Evolutionary conservation across 2,888 invertebrate genomes (phyloP), one percentile per base, ranked within the genome.

Genomic region (Emmelina monodactyla): DNA sequence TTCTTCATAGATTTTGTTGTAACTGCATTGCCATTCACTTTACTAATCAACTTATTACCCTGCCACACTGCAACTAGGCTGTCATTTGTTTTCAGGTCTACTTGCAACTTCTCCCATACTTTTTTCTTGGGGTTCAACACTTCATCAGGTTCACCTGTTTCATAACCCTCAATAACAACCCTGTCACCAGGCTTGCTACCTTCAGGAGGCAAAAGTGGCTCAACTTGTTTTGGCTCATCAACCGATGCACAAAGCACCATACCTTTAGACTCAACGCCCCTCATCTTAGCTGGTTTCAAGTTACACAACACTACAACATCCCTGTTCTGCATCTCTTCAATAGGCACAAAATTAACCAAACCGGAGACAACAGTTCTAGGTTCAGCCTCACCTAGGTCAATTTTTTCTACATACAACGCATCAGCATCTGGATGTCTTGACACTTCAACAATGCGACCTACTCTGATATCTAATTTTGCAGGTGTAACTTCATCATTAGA

Each of bases 71-170:
- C 95, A 43, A 87, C 62, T 40, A 90, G 85, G 32, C 82, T 83
- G 2, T 80, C 70, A 68, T 87, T 88, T 1, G 89, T 88, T 60
- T 88, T 86, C 14, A 92, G 79, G 63, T 92, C 91, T 14, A 80
- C 83, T 66, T 94, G 92, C 28, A 96, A 65, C 65, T 93, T 94
- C 51, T 96, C 96, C 96, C 96, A 97, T n/a, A 94, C 82, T 81
- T 97, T 97, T 73, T 97, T 97, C 69, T 97, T 97, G 0, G 96
- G 96, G 68, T 97, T 96, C 1, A 97, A 73, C 41, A 92, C 87
- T 16, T 88, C 88, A 69, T 95, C 95, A 2, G 94, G 89, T 33
- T 81, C 80, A 13, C 91, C 91, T 37, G 64, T 66, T 65, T 89
- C 88, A 64, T 88, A 92, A 14, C 91, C 92, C 63, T 96, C 94